Evolutionary conservation across 2,797 vertebrate genomes (phyloP).

Genomic region (Tokudaia muenninki): DNA sequence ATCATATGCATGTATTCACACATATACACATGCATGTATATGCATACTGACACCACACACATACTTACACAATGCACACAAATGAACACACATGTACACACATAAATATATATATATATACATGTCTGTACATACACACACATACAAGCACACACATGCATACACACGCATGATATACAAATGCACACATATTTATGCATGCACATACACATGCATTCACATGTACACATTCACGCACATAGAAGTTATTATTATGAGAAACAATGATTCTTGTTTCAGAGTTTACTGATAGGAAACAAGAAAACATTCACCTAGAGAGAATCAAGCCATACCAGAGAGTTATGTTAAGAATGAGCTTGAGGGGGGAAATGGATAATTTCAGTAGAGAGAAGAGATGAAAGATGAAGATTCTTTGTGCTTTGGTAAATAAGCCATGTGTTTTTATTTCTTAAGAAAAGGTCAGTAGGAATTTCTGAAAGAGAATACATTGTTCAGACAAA

Average conservation of each 20-base stretch:
- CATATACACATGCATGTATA: background rate
- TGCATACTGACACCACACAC: background rate
- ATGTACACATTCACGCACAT: background rate
- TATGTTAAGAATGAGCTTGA: background rate
- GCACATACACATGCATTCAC: background rate
- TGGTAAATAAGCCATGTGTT: background rate
- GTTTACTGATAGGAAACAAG: background rate
- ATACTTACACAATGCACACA: background rate
- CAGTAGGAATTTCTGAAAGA: background rate
- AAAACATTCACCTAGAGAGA: background rate
- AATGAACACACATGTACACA: background rate
- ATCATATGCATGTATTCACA: background rate
- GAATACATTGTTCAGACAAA: background rate
- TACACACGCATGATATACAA: background rate
- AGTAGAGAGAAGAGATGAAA: background rate
- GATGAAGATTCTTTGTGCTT: background rate
- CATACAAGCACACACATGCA: background rate
- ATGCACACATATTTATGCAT: too few species aligned
- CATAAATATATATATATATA: background rate
- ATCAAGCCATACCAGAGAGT: background rate
- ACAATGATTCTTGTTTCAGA: background rate
- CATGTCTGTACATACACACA: background rate
- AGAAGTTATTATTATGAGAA: background rate
- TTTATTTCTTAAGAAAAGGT: conserved; percentile 10
- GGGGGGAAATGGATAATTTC: background rate